Evolutionary conservation across 2,888 invertebrate species (phyloP).

Genomic region (Myopa testacea): DNA sequence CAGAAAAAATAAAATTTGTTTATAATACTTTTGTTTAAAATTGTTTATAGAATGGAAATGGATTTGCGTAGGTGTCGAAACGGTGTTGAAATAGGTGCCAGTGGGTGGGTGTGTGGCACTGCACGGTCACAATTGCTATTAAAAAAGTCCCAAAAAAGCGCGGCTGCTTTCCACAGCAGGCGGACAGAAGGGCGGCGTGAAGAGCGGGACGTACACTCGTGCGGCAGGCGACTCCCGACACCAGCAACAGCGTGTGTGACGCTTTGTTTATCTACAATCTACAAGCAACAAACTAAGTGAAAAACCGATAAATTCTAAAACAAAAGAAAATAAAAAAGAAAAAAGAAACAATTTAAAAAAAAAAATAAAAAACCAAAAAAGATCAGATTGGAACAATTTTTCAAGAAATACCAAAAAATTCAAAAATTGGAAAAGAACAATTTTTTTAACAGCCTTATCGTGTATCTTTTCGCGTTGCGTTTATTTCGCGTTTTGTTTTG

Average conservation of each 20-base stretch:
- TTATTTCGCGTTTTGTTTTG: too few species aligned
- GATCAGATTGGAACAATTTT: too few species aligned
- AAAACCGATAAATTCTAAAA: constrained; percentile 35
- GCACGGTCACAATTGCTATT: constrained; percentile 36
- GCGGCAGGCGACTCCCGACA: not conserved
- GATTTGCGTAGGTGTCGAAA: constrained; percentile 35
- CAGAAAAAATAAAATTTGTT: constrained; percentile 14
- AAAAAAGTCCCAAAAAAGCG: constrained; percentile 38
- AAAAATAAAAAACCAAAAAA: too few species aligned
- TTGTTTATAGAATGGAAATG: constrained; percentile 49
- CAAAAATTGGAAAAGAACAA: not conserved
- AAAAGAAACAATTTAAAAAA: too few species aligned
- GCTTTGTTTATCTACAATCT: constrained; percentile 39
- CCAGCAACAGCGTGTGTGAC: constrained; percentile 25
- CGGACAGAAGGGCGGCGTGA: too few species aligned
- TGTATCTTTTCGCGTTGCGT: too few species aligned
- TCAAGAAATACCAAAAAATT: not conserved
- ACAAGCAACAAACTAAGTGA: constrained; percentile 32
- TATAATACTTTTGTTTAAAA: constrained; percentile 39
- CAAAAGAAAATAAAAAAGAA: not conserved
- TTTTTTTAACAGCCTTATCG: too few species aligned
- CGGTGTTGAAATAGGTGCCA: not conserved
- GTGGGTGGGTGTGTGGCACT: constrained; percentile 26
- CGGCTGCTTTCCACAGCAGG: not conserved
- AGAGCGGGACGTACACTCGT: not conserved